phyloP scores from a whole-genome alignment of 1,140 invertebrate genomes.

The Heliconius hewitsoni region DNA sequence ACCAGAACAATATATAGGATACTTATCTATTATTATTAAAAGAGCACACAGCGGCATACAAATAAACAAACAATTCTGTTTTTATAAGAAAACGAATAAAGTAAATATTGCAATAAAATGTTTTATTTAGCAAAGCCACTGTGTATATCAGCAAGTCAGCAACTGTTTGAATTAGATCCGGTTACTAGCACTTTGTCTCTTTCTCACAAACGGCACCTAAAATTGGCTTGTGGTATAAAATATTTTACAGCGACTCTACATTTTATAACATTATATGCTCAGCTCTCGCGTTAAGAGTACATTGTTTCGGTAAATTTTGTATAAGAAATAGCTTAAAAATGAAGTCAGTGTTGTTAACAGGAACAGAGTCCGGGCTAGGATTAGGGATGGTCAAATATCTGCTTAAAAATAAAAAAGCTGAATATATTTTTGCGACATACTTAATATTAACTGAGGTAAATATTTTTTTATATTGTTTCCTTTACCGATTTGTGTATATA shows the following conservation, averaged over 20 bases:
- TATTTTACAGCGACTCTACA: neutral
- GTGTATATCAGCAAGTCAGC: neutral
- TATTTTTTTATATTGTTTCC: neutral
- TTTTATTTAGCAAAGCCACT: neutral
- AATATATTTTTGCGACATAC: slow-evolving; percentile 1
- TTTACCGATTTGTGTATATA: neutral
- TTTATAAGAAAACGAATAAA: neutral
- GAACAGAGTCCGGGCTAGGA: neutral
- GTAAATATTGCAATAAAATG: neutral
- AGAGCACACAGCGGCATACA: too few relatives aligned
- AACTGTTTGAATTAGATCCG: neutral
- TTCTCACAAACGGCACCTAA: neutral
- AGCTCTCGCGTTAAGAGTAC: neutral
- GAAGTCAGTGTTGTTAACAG: slow-evolving; percentile 10
- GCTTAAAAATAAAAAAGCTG: neutral
- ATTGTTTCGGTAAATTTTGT: slow-evolving; percentile 13
- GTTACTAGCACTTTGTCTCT: neutral
- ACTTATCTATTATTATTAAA: too few relatives aligned
- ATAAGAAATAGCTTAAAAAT: neutral
- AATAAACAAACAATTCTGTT: neutral
- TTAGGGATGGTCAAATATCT: neutral
- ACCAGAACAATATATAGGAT: too few relatives aligned
- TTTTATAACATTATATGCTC: neutral
- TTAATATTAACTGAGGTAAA: neutral
- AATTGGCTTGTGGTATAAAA: neutral